These are phyloP conservation scores for Apodemus sylvaticus DNA, from an alignment of 2,113 vertebrate species.

Conservation along the genomic window DNA sequence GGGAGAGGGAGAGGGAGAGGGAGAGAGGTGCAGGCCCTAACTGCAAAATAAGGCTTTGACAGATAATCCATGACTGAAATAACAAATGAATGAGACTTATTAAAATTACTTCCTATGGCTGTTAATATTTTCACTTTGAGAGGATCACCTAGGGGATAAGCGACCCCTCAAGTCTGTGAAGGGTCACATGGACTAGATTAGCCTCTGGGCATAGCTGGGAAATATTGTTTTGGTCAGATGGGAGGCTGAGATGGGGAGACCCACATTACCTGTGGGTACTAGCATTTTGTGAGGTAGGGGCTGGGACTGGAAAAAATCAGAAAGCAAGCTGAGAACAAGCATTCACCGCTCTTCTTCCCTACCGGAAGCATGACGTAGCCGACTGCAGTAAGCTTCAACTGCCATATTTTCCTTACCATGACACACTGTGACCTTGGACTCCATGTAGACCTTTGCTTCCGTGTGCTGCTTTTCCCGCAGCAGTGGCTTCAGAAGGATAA, in stretches of 20 bases:
- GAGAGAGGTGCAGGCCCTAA: too few relatives aligned
- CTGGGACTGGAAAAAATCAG: background rate
- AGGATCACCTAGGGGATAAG: background rate
- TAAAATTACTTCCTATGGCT: background rate
- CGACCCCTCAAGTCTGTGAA: background rate
- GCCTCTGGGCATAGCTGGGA: background rate
- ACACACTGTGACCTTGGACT: background rate
- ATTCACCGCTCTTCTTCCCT: background rate
- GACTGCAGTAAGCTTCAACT: background rate
- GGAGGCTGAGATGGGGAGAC: background rate
- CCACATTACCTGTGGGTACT: background rate
- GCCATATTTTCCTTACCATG: too few relatives aligned
- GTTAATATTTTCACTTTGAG: background rate
- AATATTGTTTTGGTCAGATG: too few relatives aligned
- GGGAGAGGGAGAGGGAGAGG: too few relatives aligned
- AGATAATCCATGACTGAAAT: background rate
- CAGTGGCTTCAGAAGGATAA: background rate
- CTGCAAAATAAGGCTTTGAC: background rate
- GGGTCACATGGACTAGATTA: too few relatives aligned
- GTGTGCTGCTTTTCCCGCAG: background rate
- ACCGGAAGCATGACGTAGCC: background rate
- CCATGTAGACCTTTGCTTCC: background rate
- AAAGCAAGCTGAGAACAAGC: too few relatives aligned
- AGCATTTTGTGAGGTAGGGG: background rate
- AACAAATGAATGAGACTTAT: slow-evolving; percentile 1